These are phyloP conservation scores for Deilephila elpenor DNA, from an alignment of 2,888 invertebrate genomes.

Conservation along the genomic window DNA sequence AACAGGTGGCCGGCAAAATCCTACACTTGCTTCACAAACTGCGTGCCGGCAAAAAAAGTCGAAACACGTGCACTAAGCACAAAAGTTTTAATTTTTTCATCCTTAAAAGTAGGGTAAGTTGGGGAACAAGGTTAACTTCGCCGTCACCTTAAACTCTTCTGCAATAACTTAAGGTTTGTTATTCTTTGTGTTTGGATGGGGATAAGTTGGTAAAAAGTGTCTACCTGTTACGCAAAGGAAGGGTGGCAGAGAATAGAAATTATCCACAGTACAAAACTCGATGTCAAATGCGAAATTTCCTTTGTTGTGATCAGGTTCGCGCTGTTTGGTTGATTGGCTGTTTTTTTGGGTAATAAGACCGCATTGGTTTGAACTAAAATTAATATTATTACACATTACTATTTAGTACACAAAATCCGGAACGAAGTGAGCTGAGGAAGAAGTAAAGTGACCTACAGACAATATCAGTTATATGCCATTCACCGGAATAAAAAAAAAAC, in stretches of 20 bases:
- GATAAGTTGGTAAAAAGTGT: constrained; percentile 33
- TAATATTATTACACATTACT: not conserved
- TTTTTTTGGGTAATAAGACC: not conserved
- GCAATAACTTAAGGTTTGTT: not conserved
- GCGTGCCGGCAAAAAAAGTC: constrained; percentile 46
- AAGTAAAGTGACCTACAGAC: too few species aligned
- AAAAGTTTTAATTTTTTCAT: constrained; percentile 52
- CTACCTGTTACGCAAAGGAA: constrained; percentile 65
- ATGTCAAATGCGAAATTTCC: constrained; percentile 22
- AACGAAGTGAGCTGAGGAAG: too few species aligned
- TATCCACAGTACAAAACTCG: constrained; percentile 32
- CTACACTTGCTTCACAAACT: constrained; percentile 36
- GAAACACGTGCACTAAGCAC: constrained; percentile 56
- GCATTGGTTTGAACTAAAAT: constrained; percentile 2
- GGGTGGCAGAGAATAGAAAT: constrained; percentile 45
- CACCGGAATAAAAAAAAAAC: too few species aligned
- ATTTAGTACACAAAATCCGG: not conserved
- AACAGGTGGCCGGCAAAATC: constrained; percentile 28
- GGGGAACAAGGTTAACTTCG: constrained; percentile 34
- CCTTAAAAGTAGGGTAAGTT: constrained; percentile 51
- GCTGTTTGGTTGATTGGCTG: constrained; percentile 19
- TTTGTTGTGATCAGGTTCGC: constrained; percentile 21
- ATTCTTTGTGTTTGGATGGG: constrained; percentile 15
- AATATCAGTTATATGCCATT: too few species aligned
- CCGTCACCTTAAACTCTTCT: constrained; percentile 31